Evolutionary conservation across 1,140 invertebrate species (phyloP).

Genomic region (Akabosia matsudoensis): DNA sequence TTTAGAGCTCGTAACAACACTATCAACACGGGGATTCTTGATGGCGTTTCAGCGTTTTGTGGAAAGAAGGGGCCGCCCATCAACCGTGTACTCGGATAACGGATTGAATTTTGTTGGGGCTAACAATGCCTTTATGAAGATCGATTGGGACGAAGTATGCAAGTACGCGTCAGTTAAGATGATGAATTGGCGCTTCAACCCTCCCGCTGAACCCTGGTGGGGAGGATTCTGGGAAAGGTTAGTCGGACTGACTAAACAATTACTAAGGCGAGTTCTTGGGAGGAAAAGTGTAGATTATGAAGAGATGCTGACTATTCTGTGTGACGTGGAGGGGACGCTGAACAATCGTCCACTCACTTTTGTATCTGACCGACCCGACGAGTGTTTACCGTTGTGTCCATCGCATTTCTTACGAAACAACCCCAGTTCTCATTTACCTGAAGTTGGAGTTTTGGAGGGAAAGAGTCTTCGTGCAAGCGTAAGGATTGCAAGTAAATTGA

Average conservation of each 20-base stretch:
- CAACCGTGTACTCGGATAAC: no score
- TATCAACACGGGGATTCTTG: no score
- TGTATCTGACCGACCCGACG: no score
- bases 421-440: background rate
- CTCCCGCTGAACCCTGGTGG: background rate
- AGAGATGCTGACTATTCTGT: background rate
- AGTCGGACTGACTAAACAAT: no score
- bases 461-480: background rate
- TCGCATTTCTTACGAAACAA: no score
- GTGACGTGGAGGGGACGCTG: no score
- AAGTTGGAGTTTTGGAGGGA: background rate
- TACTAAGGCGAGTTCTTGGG: background rate
- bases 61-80: no score
- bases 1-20: background rate
- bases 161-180: background rate
- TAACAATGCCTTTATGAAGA: background rate
- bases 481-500: background rate
- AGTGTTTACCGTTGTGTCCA: no score
- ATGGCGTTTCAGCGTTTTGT: no score
- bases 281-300: background rate
- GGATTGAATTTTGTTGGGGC: background rate
- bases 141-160: background rate
- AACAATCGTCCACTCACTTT: no score
- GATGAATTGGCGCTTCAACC: background rate
- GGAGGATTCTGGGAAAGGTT: no score